A percentile compares a stretch with the other conserved stretches of the same genome.
Evolutionary conservation across 2,113 vertebrate species (phyloP).

Genomic region (Camelus bactrianus): DNA sequence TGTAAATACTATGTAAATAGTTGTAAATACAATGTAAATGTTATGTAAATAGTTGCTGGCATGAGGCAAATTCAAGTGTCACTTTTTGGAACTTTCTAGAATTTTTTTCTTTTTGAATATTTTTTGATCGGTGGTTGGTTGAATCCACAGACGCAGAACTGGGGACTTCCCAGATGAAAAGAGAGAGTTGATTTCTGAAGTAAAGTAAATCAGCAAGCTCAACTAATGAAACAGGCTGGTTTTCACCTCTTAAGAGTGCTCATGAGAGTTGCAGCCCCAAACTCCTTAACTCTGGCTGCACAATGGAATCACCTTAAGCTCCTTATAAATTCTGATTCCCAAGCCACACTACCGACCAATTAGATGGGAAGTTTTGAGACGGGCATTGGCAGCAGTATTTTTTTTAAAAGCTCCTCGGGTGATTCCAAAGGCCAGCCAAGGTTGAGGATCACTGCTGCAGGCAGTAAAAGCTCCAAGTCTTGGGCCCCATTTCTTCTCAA

Average conservation of each 20-base stretch:
- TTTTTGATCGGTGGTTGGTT: neutral
- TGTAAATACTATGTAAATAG: neutral
- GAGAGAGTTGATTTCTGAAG: neutral
- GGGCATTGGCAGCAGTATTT: neutral
- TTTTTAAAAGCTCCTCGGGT: neutral
- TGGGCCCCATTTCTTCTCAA: neutral
- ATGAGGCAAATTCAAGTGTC: neutral
- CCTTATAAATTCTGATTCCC: neutral
- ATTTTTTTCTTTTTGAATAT: neutral
- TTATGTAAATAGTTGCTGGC: neutral
- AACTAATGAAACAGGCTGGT: neutral
- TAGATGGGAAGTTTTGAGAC: neutral
- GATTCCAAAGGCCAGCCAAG: neutral
- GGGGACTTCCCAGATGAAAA: neutral
- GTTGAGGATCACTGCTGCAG: neutral
- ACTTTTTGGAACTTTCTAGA: neutral
- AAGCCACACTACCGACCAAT: neutral
- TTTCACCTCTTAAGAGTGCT: neutral
- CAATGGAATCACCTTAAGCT: neutral
- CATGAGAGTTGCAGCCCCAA: neutral
- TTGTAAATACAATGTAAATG: neutral
- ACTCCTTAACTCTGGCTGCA: neutral
- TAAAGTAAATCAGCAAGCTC: neutral
- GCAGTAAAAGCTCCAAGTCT: neutral
- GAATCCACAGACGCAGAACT: neutral